Evolutionary conservation across 2,113 vertebrate species (phyloP), one percentile per base, ranked within the genome.

Genomic region (Semicossyphus pulcher): DNA sequence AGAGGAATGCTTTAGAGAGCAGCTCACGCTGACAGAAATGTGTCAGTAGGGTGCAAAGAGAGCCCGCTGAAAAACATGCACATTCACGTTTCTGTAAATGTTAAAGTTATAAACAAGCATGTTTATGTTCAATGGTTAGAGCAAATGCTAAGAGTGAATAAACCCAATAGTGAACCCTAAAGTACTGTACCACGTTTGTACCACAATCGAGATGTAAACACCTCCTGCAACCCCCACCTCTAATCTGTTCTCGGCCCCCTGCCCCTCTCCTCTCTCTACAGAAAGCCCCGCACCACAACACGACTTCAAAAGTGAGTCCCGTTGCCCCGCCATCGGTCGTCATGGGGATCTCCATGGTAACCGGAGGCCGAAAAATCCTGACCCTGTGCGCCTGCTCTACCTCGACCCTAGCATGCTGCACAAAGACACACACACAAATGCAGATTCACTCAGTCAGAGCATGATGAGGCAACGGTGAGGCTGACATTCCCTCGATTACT

Each of bases 261-360:
- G n/a, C 56, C 44, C 67, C 29, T 54, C 37, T 29, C 25, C 6
- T 10, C 16, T 44, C 21, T 12, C 61, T 31, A 18, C 42, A 62
- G 65, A 61, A 59, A 78, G 57, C 83, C 74, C 48, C 28, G 6
- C 45, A 78, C 76, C 39, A 61, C 18, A 28, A 68, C 77, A 51
- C 69, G 42, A 76, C 79, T 85, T 86, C 83, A 86, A 88, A 79
- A 80, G 72, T 73, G 54, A 65, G 74, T 78, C 81, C 78, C 52
- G 36, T 52, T 15, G 71, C 70, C 57, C 78, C 56, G 61, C 77
- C 36, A 72, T 66, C 84, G 79, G 88, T 92, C 76, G 72, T 78
- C 86, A 86, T 83, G 89, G 88, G 81, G 75, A 86, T 93, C 73
- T 57, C 93, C 83, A 92, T 93, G 82, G 88, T 28, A 84, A 93